These are phyloP conservation scores for Coracias cyanogaster DNA, from an alignment of 2,797 vertebrate genomes.

Conservation along the genomic window DNA sequence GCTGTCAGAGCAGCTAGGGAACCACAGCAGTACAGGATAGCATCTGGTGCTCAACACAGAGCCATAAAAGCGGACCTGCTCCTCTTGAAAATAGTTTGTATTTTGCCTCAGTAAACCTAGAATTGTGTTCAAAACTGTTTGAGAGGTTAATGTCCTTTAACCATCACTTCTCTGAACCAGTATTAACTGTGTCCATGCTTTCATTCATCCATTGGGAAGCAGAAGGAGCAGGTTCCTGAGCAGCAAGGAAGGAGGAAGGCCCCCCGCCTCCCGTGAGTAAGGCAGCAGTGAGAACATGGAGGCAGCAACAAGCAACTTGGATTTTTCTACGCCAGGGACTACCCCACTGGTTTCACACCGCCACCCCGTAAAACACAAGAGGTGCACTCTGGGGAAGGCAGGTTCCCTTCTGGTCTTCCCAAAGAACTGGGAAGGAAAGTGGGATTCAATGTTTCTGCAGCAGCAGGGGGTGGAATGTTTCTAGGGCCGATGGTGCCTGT, in stretches of 20 bases:
- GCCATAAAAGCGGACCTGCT: not conserved
- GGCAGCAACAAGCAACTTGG: not conserved
- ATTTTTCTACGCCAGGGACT: not conserved
- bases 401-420: not conserved
- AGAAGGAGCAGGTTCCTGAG: not conserved
- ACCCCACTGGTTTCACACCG: not conserved
- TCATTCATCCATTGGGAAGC: not conserved
- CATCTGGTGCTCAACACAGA: not conserved
- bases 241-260: not conserved
- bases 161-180: not conserved
- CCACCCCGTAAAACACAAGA: not conserved
- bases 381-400: not conserved
- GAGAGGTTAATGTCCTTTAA: not conserved
- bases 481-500: not conserved
- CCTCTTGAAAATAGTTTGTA: not conserved
- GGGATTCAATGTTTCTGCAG: not conserved
- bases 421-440: not conserved
- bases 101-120: not conserved
- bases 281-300: not conserved
- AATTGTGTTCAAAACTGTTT: not conserved
- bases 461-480: not conserved
- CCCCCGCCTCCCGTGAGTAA: accelerated
- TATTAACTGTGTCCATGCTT: not conserved
- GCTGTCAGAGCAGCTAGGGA: not conserved
- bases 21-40: not conserved